Conservation (phyloP, 2,797 vertebrate genomes). For the Spinus pinus region DNA sequence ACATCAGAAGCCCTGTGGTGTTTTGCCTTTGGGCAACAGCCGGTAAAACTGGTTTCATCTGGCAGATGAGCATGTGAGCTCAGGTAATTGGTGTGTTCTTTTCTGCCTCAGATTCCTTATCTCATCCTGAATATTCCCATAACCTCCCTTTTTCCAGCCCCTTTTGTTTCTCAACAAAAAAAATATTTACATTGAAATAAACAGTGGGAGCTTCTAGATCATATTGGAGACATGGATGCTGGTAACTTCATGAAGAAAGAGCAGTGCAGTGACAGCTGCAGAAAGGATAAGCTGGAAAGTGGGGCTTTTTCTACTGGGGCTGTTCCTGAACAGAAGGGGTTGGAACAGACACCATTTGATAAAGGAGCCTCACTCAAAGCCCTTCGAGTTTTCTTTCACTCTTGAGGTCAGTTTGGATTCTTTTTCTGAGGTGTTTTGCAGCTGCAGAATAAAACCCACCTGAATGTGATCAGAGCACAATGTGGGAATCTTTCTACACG, state of each 20-base stretch:
- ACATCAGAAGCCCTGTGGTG: slow-evolving; percentile 68
- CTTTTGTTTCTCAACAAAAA: slow-evolving; percentile 59
- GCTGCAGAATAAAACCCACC: neutral
- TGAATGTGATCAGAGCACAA: neutral
- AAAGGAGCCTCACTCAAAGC: neutral
- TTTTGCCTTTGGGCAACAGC: slow-evolving; percentile 70
- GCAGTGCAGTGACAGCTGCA: neutral
- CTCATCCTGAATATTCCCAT: slow-evolving; percentile 47
- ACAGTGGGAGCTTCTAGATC: slow-evolving; percentile 17
- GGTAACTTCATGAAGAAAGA: neutral
- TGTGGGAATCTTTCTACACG: neutral
- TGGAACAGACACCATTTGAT: neutral
- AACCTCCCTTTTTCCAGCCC: slow-evolving; percentile 15
- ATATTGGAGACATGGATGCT: neutral
- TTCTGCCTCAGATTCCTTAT: slow-evolving; percentile 63
- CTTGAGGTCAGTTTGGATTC: neutral
- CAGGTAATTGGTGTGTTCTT: slow-evolving; percentile 51
- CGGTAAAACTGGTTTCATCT: slow-evolving; percentile 73
- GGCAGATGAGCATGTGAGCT: slow-evolving; percentile 54
- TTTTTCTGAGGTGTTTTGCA: neutral
- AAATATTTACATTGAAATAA: slow-evolving; percentile 61
- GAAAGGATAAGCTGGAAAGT: neutral
- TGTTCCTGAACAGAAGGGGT: neutral
- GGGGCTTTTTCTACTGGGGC: neutral
- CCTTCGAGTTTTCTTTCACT: neutral